Evolutionary conservation across 2,113 vertebrate genomes (phyloP), one percentile per base, ranked within the genome.

Genomic region (Paraplagusia blochii): DNA sequence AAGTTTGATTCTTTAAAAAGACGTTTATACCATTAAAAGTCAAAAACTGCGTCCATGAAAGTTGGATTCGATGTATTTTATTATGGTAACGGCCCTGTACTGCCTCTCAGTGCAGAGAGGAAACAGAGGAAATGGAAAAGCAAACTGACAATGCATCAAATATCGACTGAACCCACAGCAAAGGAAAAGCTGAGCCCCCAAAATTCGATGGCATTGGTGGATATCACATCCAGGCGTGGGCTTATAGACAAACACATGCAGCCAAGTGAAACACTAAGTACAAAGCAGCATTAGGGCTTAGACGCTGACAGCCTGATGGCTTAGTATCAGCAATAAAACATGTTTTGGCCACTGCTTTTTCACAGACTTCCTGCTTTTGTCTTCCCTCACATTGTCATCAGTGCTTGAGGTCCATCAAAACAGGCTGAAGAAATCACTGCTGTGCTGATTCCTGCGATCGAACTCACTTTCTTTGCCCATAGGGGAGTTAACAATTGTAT

Each of bases 261-360:
- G 54, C 17, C 40, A 44, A 39, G 29, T 59, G 55, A 75, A 69
- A 58, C 44, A 49, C 51, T 57, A 43, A 44, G 36, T 49, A 16
- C 45, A 77, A 55, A 35, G 49, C 39, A 60, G 66, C 39, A 68
- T 69, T 54, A 69, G 70, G 29, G 44, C 56, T 34, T 68, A 13
- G 5, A 63, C 45, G 74, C 35, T 18, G 34, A 66, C 2, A 16
- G 9, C 2, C 1, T 16, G 50, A 44, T 36, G 42, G 22, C 22
- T 29, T 6, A 29, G 22, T 29, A 6, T 29, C 22, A 29, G 3
- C 22, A 29, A 29, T 29, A 29, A 29, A 29, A 29, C 22, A 29
- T 29, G 22, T 29, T 6, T 2, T 29, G 22, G 22, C 22, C 22
- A 6, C 22, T 29, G 22, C 22, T 29, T 29, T n/a, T 29, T 29